Conservation (phyloP, 2,888 invertebrate genomes). For the Crocallis elinguaria region DNA sequence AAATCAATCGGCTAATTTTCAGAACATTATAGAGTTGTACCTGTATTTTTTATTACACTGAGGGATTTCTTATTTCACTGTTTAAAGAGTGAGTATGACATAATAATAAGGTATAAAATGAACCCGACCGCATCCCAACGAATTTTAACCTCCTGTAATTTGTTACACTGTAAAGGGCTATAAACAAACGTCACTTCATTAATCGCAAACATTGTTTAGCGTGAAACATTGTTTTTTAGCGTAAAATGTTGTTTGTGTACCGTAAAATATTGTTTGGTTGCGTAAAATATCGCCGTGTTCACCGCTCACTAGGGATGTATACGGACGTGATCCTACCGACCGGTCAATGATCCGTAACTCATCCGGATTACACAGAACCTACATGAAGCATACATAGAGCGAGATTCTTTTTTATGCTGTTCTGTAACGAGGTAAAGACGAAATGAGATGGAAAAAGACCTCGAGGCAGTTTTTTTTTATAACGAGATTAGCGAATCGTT, state of each 20-base stretch:
- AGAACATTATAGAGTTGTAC: too few species aligned
- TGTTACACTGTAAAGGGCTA: slow-evolving; percentile 28
- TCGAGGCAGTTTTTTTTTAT: too few species aligned
- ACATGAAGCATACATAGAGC: too few species aligned
- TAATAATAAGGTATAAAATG: not conserved
- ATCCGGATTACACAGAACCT: too few species aligned
- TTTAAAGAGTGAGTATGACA: slow-evolving; percentile 1
- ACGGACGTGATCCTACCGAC: not conserved
- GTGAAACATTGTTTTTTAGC: slow-evolving; percentile 30
- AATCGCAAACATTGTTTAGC: slow-evolving; percentile 38
- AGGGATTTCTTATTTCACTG: too few species aligned
- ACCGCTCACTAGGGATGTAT: slow-evolving; percentile 1
- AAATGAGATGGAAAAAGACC: too few species aligned
- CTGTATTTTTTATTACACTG: not conserved
- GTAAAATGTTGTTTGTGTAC: slow-evolving; percentile 20
- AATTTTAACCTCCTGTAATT: slow-evolving; percentile 31
- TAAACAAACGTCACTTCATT: slow-evolving; percentile 40
- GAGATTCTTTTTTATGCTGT: not conserved
- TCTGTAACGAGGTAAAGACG: too few species aligned
- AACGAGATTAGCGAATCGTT: too few species aligned
- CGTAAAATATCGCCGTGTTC: slow-evolving; percentile 17
- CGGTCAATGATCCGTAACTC: not conserved
- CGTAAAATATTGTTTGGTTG: slow-evolving; percentile 26
- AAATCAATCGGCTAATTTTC: too few species aligned
- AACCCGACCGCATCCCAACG: slow-evolving; percentile 3